phyloP scores from a whole-genome alignment of 2,888 invertebrate genomes.

The Linnaemya tessellans region DNA sequence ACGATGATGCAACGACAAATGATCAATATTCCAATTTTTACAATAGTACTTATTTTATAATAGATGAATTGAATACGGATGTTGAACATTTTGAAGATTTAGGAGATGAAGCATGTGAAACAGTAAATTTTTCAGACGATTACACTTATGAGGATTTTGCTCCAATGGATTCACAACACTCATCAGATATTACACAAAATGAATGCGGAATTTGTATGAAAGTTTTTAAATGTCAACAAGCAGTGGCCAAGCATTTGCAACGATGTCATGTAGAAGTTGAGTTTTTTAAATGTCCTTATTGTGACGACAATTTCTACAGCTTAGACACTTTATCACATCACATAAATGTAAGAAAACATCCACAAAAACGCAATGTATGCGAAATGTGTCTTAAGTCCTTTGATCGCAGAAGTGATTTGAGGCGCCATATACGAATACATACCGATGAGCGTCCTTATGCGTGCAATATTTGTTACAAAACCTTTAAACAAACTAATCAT shows the following conservation, averaged over 20 bases:
- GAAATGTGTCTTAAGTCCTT: constrained; percentile 52
- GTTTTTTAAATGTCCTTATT: constrained; percentile 54
- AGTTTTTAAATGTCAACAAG: constrained; percentile 30
- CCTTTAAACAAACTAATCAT: constrained; percentile 66
- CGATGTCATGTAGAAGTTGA: constrained; percentile 40
- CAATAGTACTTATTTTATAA: constrained; percentile 53
- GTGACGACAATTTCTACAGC: constrained; percentile 53
- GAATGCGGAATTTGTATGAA: constrained; percentile 44
- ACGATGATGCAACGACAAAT: constrained; percentile 10
- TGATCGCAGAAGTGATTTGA: constrained; percentile 40
- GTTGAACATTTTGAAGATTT: constrained; percentile 6
- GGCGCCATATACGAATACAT: constrained; percentile 35
- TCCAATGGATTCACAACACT: not conserved
- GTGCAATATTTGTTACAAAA: constrained; percentile 62
- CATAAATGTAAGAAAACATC: constrained; percentile 21
- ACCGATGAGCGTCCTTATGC: constrained; percentile 64
- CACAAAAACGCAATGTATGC: constrained; percentile 40
- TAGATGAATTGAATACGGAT: constrained; percentile 61
- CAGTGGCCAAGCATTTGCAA: constrained; percentile 43
- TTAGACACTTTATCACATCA: constrained; percentile 23
- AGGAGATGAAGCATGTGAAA: not conserved
- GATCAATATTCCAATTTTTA: not conserved
- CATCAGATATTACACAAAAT: constrained; percentile 9
- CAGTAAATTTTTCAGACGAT: constrained; percentile 8
- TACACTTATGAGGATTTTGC: constrained; percentile 6